Evolutionary conservation across 2,797 vertebrate genomes (phyloP).

Genomic region (Acipenser transmontanus): DNA sequence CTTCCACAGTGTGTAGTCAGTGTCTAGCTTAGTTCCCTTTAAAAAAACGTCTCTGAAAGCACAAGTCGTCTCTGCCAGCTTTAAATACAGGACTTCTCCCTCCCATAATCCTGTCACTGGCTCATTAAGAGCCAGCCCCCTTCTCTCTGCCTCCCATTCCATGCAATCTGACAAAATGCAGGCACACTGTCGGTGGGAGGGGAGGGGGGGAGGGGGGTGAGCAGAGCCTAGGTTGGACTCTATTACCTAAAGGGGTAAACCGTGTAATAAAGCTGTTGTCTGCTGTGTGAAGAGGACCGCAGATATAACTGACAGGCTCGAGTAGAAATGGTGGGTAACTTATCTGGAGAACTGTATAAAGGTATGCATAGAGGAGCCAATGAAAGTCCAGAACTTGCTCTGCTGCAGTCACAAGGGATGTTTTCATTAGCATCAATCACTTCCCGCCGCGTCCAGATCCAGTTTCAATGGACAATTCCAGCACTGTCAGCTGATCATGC

Average conservation of each 20-base stretch:
- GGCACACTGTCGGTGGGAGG: slow-evolving; percentile 4
- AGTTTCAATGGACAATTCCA: neutral
- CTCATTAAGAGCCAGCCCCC: slow-evolving; percentile 34
- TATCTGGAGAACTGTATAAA: too few relatives aligned
- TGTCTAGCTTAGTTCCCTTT: slow-evolving; percentile 24
- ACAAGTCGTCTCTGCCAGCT: slow-evolving; percentile 29
- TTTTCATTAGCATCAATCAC: neutral
- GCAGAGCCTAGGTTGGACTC: neutral
- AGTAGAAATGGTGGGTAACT: neutral
- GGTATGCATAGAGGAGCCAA: neutral
- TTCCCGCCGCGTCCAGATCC: neutral
- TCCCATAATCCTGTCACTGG: slow-evolving; percentile 36
- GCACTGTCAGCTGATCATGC: neutral
- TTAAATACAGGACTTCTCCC: slow-evolving; percentile 44
- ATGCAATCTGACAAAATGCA: slow-evolving; percentile 26
- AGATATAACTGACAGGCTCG: neutral
- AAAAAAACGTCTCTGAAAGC: slow-evolving; percentile 25
- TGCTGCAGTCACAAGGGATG: neutral
- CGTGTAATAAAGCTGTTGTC: neutral
- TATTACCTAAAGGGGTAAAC: slow-evolving; percentile 4
- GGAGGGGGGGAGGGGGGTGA: neutral
- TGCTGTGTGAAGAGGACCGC: neutral
- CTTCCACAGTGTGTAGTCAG: slow-evolving; percentile 8
- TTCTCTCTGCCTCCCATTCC: slow-evolving; percentile 39
- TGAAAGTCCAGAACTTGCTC: neutral